Base-by-base conservation (phyloP, 2,797 vertebrate genomes). In the Melanotaenia boesemani region DNA sequence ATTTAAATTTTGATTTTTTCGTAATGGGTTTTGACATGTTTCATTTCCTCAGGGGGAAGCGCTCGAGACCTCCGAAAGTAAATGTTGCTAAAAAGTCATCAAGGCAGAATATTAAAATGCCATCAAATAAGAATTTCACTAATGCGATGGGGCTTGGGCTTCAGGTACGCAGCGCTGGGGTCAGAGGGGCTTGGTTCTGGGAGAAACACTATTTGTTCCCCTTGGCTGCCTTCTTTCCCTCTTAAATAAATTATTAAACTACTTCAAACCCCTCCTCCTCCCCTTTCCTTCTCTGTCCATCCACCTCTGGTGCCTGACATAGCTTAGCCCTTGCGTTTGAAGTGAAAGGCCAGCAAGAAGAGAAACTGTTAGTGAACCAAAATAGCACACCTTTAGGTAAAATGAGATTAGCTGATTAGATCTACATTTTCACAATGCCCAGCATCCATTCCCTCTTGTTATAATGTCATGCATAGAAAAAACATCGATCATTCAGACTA, bases 91-190 rank as follows among this genome's bases (percentile, higher is more conserved):
- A 99, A 98, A 99, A 99, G 97, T 99, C 97, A 99, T 99, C 97
- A 99, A 99, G 96, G 96, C 97, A 99, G 98, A 99, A 99, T 99
- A 99, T 99, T 99, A 99, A 99, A 99, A 99, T 97, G 96, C 97
- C 97, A 99, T 99, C 97, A 99, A 98, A 98, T 97, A 96, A 97
- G 96, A 98, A 98, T 99, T 97, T 96, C 94, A 93, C 97, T 98
- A 99, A 99, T 98, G 97, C 95, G 96, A 97, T 96, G 94, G 92
- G 94, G 97, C 96, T 96, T 94, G 93, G 94, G 95, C 96, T 96
- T 95, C 97, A 98, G 98, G 98, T 99, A 97, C 94, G 92, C 94
- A 88, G 92, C 95, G 94, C 94, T 20, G 80, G 91, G 95, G 95
- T 96, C 95, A 98, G 93, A 92, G 95, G 94, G 97, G 95, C 95